These are phyloP conservation scores for Capreolus pygargus DNA, from an alignment of 2,113 vertebrate species.

Conservation along the genomic window DNA sequence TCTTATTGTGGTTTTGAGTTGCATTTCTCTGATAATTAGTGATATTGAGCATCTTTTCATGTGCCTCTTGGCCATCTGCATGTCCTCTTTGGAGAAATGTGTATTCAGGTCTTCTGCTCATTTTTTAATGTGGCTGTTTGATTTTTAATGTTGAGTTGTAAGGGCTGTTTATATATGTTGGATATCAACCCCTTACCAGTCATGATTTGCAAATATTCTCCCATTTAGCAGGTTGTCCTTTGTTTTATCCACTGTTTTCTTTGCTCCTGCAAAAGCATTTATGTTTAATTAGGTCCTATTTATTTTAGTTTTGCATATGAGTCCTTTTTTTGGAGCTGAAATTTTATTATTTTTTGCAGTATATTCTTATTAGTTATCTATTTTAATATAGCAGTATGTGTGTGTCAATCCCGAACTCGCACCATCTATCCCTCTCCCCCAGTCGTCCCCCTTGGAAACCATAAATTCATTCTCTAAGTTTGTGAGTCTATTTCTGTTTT, in stretches of 20 bases:
- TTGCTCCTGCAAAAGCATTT: neutral
- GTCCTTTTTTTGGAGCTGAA: neutral
- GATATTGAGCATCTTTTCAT: neutral
- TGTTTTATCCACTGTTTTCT: neutral
- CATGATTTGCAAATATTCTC: neutral
- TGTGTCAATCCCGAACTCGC: neutral
- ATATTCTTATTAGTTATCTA: neutral
- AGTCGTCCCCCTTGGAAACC: neutral
- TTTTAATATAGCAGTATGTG: neutral
- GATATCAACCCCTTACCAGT: neutral
- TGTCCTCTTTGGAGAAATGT: neutral
- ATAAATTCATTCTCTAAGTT: neutral
- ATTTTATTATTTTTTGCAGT: neutral
- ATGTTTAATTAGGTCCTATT: neutral
- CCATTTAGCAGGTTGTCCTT: neutral
- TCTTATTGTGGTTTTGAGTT: neutral
- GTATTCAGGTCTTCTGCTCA: neutral
- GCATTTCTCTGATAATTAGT: neutral
- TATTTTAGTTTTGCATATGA: neutral
- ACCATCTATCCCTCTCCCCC: neutral
- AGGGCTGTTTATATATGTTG: neutral
- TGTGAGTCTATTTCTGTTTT: neutral
- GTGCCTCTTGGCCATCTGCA: neutral
- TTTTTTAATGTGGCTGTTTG: neutral
- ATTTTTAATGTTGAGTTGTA: neutral